Percentiles rank a stretch among this genome's conserved stretches.
phyloP scores from a whole-genome alignment of 2,797 vertebrate species.

The Crenichthys baileyi region DNA sequence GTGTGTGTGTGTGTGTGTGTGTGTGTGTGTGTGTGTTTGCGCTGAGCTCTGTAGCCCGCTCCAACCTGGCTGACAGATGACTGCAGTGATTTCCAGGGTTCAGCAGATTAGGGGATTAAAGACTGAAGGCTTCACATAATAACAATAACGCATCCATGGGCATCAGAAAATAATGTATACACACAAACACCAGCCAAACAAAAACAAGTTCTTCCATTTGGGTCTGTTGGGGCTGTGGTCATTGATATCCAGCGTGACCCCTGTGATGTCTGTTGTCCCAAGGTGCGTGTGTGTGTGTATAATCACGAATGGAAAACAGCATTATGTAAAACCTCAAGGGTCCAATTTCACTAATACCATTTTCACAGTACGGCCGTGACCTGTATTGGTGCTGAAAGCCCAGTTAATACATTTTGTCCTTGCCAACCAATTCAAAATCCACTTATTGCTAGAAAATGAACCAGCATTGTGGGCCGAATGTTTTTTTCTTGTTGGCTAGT shows the following conservation, averaged over 20 bases:
- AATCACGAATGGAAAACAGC: slow-evolving; percentile 59
- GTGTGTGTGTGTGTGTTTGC: slow-evolving; percentile 13
- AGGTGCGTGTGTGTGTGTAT: slow-evolving; percentile 10
- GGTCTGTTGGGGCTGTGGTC: slow-evolving; percentile 33
- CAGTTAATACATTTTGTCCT: slow-evolving; percentile 68
- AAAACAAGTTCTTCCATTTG: slow-evolving; percentile 1
- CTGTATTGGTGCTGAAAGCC: slow-evolving; percentile 53
- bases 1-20: slow-evolving; percentile 23
- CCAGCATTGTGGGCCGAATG: slow-evolving; percentile 46
- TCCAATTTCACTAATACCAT: slow-evolving; percentile 69
- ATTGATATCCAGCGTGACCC: slow-evolving; percentile 52
- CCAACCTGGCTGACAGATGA: slow-evolving; percentile 79
- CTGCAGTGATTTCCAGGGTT: slow-evolving; percentile 81
- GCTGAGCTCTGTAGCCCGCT: slow-evolving; percentile 60
- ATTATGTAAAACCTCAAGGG: slow-evolving; percentile 65
- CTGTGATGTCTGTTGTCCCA: slow-evolving; percentile 14
- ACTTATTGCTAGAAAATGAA: slow-evolving; percentile 68
- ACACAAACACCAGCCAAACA: background rate
- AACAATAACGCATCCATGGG: slow-evolving; percentile 72
- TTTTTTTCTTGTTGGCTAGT: slow-evolving; percentile 36
- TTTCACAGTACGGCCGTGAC: slow-evolving; percentile 61
- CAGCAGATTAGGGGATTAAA: slow-evolving; percentile 85
- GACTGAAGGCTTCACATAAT: slow-evolving; percentile 78
- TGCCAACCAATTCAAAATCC: slow-evolving; percentile 59
- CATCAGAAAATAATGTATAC: background rate